Base-by-base conservation (phyloP, 53 echinoderm and acorn worm species). In the Glandiceps talaboti region DNA sequence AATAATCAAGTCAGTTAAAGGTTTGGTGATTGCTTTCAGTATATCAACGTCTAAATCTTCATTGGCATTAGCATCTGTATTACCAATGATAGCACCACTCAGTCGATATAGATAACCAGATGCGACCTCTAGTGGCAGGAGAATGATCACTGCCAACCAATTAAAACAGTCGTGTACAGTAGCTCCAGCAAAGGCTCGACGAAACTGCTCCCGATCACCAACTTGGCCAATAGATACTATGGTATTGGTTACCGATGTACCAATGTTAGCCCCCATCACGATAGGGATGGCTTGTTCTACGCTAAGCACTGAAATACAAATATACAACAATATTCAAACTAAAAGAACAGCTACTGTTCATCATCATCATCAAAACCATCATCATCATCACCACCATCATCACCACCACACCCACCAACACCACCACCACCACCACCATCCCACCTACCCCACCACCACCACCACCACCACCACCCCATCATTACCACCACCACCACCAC, bases 261-360 rank as follows among this genome's bases (percentile, higher is more conserved):
- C 79, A 6, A 78, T 78, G 79, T 78, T 78, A 1, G 79, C 79
- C 31, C 79, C 79, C 79, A 78, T 78, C 25, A 78, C 79, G 20
- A 78, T 78, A 27, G 31, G 32, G n/a, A 78, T 78, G 30, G 79
- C 79, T 0, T 31, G 79, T 6, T 32, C 31, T 14, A 78, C 79
- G 31, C 32, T 78, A 6, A 78, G 26, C 26, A 78, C 79, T 78
- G 30, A n/a, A n/a, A n/a, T n/a, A n/a, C n/a, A n/a, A n/a, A n/a
- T n/a, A n/a, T n/a, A n/a, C n/a, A n/a, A n/a, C n/a, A n/a, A n/a
- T n/a, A n/a, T n/a, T n/a, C n/a, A n/a, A n/a, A n/a, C n/a, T n/a
- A n/a, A n/a, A n/a, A n/a, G n/a, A n/a, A n/a, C n/a, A n/a, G n/a
- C n/a, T n/a, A n/a, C n/a, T n/a, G n/a, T n/a, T n/a, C n/a, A n/a